phyloP scores from a whole-genome alignment of 1,140 invertebrate genomes.

The Platyura marginata region DNA sequence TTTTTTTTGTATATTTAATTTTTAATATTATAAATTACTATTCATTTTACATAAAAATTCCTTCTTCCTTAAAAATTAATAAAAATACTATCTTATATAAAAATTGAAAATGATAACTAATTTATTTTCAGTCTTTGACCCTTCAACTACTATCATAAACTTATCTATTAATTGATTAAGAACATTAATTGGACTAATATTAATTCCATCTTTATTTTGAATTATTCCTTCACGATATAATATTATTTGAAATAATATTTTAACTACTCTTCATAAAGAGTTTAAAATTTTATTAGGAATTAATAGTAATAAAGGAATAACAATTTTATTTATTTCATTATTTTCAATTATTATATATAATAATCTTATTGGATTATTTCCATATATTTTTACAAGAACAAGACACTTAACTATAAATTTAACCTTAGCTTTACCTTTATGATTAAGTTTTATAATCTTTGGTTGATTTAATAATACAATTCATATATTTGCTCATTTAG shows the following conservation, averaged over 20 bases:
- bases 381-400: constrained; percentile 43
- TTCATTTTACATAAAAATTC: constrained; percentile 26
- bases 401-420: constrained; percentile 36
- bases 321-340: constrained; percentile 30
- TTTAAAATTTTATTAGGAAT: constrained; percentile 28
- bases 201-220: constrained; percentile 27
- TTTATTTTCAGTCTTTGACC: constrained; percentile 34
- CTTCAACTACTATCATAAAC: constrained; percentile 23
- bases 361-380: constrained; percentile 43
- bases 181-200: constrained; percentile 25
- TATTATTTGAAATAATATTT: constrained; percentile 26
- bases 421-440: constrained; percentile 32
- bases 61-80: constrained; percentile 23
- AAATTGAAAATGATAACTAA: constrained; percentile 34
- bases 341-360: constrained; percentile 35
- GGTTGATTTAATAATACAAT: constrained; percentile 32
- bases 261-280: constrained; percentile 27
- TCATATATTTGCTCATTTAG: constrained; percentile 38
- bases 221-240: constrained; percentile 26
- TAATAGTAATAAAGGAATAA: constrained; percentile 23
- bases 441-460: constrained; percentile 37
- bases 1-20: constrained; percentile 27
- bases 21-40: constrained; percentile 29
- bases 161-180: constrained; percentile 33
- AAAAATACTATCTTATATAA: constrained; percentile 19